These are phyloP conservation scores for Steinernema khuongi DNA, from an alignment of 1,140 invertebrate genomes.

Conservation along the genomic window DNA sequence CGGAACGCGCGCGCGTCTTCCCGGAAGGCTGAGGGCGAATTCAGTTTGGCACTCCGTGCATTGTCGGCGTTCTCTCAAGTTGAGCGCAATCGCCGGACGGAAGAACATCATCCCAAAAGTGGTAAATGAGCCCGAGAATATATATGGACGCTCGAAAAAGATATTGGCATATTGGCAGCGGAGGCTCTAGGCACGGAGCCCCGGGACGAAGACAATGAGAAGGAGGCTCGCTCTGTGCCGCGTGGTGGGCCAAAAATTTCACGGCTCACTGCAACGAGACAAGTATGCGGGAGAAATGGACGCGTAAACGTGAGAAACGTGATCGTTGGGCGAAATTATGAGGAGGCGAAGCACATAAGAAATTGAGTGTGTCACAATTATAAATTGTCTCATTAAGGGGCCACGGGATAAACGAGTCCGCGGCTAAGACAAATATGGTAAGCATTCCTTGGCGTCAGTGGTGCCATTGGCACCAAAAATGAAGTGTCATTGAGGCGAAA, in stretches of 20 bases:
- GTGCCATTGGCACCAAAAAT: not conserved
- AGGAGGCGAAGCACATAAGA: not conserved
- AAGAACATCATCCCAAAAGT: slow-evolving; percentile 13
- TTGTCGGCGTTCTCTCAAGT: slow-evolving; percentile 9
- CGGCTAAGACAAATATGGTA: too few relatives aligned
- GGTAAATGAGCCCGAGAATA: slow-evolving; percentile 12
- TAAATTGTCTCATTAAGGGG: not conserved
- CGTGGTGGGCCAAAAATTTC: not conserved
- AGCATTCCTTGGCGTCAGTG: too few relatives aligned
- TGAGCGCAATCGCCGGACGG: not conserved
- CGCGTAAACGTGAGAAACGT: not conserved
- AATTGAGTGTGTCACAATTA: slow-evolving; percentile 1
- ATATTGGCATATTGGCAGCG: slow-evolving; percentile 1
- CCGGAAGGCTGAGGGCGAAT: slow-evolving; percentile 5
- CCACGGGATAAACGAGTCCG: not conserved
- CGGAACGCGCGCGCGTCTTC: too few relatives aligned
- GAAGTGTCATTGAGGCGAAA: not conserved
- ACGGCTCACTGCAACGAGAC: not conserved
- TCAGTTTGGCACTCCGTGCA: not conserved
- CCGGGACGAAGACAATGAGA: not conserved
- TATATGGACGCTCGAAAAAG: not conserved
- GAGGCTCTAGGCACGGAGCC: not conserved
- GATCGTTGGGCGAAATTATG: not conserved
- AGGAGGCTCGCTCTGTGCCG: not conserved
- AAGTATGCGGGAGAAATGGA: not conserved